Base-by-base conservation (phyloP, 2,113 vertebrate species). In the Fregata magnificens region DNA sequence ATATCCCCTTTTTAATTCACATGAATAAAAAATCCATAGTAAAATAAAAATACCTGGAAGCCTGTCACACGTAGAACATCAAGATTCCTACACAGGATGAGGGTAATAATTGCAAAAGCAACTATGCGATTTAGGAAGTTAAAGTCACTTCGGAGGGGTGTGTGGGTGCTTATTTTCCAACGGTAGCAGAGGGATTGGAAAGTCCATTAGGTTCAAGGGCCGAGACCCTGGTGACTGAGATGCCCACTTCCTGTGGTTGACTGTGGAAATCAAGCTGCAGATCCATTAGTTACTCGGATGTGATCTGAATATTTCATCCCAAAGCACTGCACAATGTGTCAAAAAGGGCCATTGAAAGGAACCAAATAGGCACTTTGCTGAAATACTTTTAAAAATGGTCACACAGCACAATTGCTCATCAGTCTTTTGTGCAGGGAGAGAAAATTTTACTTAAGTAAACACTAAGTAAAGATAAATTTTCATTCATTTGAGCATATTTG, bases 91-190 rank as follows among this genome's bases (percentile, higher is more conserved):
- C 17, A 70, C 11, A 31, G 21, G 50, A 22, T 34, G 17, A 74
- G 15, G 44, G 13, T 18, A 88, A n/a, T 32, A 63, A 77, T 24
- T 65, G 29, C n/a, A 83, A 71, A 86, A 78, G 19, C 25, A 53
- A 6, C 25, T 17, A 26, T 0, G 5, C 34, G 20, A 59, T 80
- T 86, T 47, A 55, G 29, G 38, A 91, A 82, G 40, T 19, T 25
- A 17, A 82, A 50, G 17, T 55, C 4, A 1, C 31, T 79, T 42
- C n/a, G 0, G 0, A 49, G 26, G 16, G 10, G 18, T 2, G 0
- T 4, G 16, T 1, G 17, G 9, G 28, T 84, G 38, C 10, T 44
- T 63, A 11, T 62, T 93, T 95, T 70, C 38, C 19, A 26, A 0
- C 7, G 16, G 25, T 6, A 80, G 45, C 11, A 52, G 32, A 81